Evolutionary conservation across 1,140 invertebrate genomes (phyloP).

Genomic region (Spodoptera frugiperda): DNA sequence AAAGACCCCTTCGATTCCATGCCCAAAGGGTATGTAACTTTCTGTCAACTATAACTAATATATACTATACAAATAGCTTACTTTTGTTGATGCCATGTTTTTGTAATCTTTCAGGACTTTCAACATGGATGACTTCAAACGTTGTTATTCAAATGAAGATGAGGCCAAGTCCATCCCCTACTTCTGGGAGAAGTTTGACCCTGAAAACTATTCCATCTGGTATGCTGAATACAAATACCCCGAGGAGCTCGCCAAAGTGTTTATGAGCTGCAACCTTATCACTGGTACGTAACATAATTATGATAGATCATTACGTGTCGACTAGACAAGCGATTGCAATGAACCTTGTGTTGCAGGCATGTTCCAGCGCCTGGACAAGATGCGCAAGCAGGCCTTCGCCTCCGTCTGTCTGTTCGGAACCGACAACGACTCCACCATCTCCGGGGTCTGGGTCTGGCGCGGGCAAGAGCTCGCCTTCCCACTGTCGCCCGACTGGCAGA

Average conservation of each 20-base stretch:
- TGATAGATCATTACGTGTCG: too few relatives aligned
- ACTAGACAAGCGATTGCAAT: too few relatives aligned
- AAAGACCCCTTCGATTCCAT: conserved; percentile 97
- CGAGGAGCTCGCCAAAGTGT: conserved; percentile 96
- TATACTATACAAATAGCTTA: too few relatives aligned
- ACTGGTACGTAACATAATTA: conserved; percentile 87
- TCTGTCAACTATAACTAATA: too few relatives aligned
- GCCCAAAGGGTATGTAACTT: conserved; percentile 91
- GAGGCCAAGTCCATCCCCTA: conserved; percentile 97
- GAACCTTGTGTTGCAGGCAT: conserved; percentile 87
- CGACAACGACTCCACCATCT: conserved; percentile 97
- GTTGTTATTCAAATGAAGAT: conserved; percentile 98
- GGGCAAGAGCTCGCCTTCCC: conserved; percentile 97
- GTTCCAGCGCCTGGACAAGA: conserved; percentile 99
- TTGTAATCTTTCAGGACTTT: conserved; percentile 89
- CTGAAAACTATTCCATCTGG: conserved; percentile 99
- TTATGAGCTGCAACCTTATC: conserved; percentile 98
- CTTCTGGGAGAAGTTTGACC: conserved; percentile 99
- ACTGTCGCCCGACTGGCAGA: conserved; percentile 95
- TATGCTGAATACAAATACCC: conserved; percentile 98
- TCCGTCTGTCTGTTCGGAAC: conserved; percentile 97
- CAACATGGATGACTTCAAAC: conserved; percentile 99
- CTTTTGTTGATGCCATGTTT: background rate
- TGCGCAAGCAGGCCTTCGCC: conserved; percentile 98
- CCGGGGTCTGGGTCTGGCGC: conserved; percentile 98